Evolutionary conservation across 1,140 invertebrate genomes (phyloP), one percentile per base, ranked within the genome.

Genomic region (Penaeus indicus): DNA sequence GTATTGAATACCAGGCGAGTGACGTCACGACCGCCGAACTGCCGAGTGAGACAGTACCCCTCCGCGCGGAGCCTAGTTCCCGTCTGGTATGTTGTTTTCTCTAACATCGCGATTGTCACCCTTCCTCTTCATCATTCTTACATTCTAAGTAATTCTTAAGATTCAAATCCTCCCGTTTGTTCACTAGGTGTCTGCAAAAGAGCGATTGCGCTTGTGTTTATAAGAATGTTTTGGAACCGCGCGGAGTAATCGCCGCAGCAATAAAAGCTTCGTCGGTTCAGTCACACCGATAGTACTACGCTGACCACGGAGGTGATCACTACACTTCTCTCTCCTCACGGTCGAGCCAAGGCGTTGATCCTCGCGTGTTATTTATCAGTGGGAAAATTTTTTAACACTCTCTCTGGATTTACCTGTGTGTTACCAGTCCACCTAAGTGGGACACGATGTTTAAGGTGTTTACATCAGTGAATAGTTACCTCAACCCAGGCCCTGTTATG

Each of bases 1-100:
- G 86, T 88, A 88, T 88, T 88, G 86, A 88, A 88, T 88, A 88
- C 86, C 86, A 88, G 81, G 81, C 42, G 83, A 67, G 86, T 88
- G 81, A 88, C 86, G 86, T 84, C 86, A 88, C 81, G 32, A 75
- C 81, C 86, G n/a, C 81, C 25, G 25, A 25, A 84, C 86, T 16
- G 22, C 86, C 81, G 27, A 42, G 21, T 81, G 81, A 88, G 86
- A 88, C 86, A 84, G 86, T 88, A 88, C 81, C 80, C 62, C 81
- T 88, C 86, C 86, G 81, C 86, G n/a, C 16, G 21, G 47, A 10
- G 77, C 27, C 42, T 88, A 88, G 86, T 78, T 22, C 86, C 75
- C 21, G 62, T 84, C 60, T 80, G 81, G 69, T 77, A 64, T 80
- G 21, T n/a, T 77, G 69, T 75, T 75, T 75, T 75, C 69, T 75